Percentiles rank a stretch among this genome's conserved stretches.
phyloP scores from a whole-genome alignment of 2,888 invertebrate genomes.

The Leucoma salicis region DNA sequence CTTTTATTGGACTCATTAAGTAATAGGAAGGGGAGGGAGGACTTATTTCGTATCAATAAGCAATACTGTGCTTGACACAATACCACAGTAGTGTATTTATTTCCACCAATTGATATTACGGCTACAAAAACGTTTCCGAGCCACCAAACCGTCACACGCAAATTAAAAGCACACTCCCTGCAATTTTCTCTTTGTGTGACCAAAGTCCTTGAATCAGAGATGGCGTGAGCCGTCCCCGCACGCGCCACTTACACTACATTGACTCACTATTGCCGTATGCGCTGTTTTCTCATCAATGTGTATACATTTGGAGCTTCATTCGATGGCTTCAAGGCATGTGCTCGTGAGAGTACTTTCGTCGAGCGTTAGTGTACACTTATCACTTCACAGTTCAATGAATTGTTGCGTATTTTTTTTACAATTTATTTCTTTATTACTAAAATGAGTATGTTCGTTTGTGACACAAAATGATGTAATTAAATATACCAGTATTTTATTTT shows the following conservation, averaged over 20 bases:
- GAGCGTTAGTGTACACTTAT: background rate
- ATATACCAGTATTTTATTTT: background rate
- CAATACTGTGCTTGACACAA: too few relatives aligned
- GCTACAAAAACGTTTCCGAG: conserved; percentile 20
- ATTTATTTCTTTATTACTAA: too few relatives aligned
- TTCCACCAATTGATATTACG: too few relatives aligned
- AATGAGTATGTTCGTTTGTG: background rate
- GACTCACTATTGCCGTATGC: background rate
- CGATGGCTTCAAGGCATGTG: background rate
- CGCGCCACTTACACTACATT: conserved; percentile 4
- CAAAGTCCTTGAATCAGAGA: conserved; percentile 15
- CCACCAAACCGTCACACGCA: conserved; percentile 26
- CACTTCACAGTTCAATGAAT: background rate
- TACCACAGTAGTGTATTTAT: too few relatives aligned
- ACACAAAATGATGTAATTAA: background rate
- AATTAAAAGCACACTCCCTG: conserved; percentile 33
- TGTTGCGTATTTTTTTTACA: background rate
- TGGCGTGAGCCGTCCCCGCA: conserved; percentile 12
- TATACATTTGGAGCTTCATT: background rate
- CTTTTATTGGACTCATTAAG: too few relatives aligned
- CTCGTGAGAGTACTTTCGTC: background rate
- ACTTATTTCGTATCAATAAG: too few relatives aligned
- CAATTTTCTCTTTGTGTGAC: conserved; percentile 31
- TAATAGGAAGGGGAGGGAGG: too few relatives aligned
- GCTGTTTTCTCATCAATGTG: background rate